phyloP scores from a whole-genome alignment of 2,113 vertebrate species.

The Nesoenas mayeri region DNA sequence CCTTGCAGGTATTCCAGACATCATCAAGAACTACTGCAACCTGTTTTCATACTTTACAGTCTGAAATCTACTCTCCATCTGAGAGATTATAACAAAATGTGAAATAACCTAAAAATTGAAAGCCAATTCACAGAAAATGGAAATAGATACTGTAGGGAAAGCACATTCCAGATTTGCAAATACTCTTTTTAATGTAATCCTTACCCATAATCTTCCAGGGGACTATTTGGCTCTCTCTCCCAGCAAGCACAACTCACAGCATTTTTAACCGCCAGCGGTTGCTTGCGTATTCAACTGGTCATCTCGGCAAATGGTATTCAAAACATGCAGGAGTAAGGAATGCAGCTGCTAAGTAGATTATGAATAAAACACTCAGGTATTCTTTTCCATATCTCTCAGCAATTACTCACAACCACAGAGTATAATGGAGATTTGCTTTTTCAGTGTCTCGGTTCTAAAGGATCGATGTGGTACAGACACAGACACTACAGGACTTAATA shows the following conservation, averaged over 20 bases:
- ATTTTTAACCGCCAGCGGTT: not conserved
- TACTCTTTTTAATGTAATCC: slow-evolving; percentile 40
- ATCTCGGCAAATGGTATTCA: not conserved
- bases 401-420: slow-evolving; percentile 19
- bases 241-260: not conserved
- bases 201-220: not conserved
- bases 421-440: not conserved
- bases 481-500: not conserved
- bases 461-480: not conserved
- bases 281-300: not conserved
- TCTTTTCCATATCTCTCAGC: not conserved
- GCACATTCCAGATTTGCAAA: slow-evolving; percentile 45
- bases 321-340: not conserved
- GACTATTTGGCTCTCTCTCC: slow-evolving; percentile 13
- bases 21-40: slow-evolving; percentile 37
- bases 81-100: not conserved
- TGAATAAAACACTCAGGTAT: not conserved
- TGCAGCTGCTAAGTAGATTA: not conserved
- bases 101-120: slow-evolving; percentile 47
- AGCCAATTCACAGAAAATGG: slow-evolving; percentile 58
- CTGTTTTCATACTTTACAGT: slow-evolving; percentile 15
- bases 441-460: not conserved
- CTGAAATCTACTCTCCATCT: slow-evolving; percentile 59
- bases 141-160: slow-evolving; percentile 61
- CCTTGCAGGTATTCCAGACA: slow-evolving; percentile 37